phyloP scores from a whole-genome alignment of 1,140 invertebrate genomes.

The Drosophila pseudoananassae region DNA sequence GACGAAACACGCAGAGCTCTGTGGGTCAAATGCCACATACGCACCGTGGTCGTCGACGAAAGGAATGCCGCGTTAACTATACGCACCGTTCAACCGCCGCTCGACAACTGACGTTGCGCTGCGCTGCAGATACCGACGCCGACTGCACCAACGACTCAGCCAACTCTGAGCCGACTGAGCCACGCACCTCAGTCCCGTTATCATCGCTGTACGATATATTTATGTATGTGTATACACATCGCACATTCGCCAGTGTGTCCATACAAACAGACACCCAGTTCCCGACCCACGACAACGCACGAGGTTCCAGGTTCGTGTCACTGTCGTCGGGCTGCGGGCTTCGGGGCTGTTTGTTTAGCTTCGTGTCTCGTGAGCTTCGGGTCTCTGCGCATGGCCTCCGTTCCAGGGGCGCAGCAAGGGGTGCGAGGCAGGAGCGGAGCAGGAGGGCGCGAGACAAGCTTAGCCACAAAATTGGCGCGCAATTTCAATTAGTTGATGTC shows the following conservation, averaged over 20 bases:
- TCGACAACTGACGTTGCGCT: constrained; percentile 23
- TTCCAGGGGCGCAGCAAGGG: not conserved
- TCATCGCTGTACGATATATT: not conserved
- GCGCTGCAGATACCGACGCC: constrained; percentile 72
- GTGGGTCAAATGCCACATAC: constrained; percentile 59
- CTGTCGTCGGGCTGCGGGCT: constrained; percentile 1
- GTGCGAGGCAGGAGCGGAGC: not conserved
- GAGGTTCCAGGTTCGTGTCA: not conserved
- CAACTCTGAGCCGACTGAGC: constrained; percentile 57
- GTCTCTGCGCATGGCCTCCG: constrained; percentile 39
- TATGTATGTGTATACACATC: not conserved
- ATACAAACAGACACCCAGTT: constrained; percentile 16
- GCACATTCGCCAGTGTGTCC: constrained; percentile 10
- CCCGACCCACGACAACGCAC: constrained; percentile 47
- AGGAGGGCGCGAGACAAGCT: constrained; percentile 17
- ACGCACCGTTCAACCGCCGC: constrained; percentile 34
- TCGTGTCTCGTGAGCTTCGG: not conserved
- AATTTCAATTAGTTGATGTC: constrained; percentile 81
- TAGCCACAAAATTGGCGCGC: constrained; percentile 80
- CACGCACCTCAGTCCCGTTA: constrained; percentile 8
- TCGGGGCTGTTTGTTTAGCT: not conserved
- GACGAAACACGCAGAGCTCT: constrained; percentile 42
- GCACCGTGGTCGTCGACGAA: constrained; percentile 14
- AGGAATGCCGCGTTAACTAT: constrained; percentile 23
- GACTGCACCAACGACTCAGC: constrained; percentile 52